Evolutionary conservation across 2,113 vertebrate species (phyloP).

Genomic region (Pangasianodon gigas): DNA sequence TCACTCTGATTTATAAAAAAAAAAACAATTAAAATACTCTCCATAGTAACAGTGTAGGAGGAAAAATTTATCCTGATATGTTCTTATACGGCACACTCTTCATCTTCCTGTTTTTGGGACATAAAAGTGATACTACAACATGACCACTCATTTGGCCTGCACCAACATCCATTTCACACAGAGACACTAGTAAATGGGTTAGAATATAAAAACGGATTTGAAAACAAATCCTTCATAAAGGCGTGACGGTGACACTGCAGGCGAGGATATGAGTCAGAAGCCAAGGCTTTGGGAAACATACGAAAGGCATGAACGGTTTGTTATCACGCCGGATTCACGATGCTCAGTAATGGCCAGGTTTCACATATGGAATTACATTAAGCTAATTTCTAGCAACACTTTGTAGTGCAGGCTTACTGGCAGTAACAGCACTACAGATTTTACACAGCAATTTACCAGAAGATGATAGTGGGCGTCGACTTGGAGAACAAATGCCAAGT

Average conservation of each 20-base stretch:
- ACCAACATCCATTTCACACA: background rate
- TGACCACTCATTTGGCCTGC: background rate
- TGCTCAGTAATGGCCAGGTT: background rate
- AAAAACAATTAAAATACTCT: background rate
- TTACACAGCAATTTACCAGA: slow-evolving; percentile 23
- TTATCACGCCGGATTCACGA: background rate
- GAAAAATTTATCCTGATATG: background rate
- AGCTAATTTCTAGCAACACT: slow-evolving; percentile 23
- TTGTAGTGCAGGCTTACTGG: slow-evolving; percentile 7
- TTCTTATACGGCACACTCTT: slow-evolving; percentile 9
- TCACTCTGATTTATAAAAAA: background rate
- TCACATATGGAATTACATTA: background rate
- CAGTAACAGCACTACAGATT: slow-evolving; percentile 16
- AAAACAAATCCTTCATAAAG: slow-evolving; percentile 34
- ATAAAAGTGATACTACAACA: background rate
- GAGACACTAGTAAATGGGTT: background rate
- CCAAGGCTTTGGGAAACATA: slow-evolving; percentile 22
- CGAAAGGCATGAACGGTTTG: background rate
- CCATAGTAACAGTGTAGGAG: background rate
- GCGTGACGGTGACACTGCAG: slow-evolving; percentile 12
- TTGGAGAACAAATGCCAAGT: background rate
- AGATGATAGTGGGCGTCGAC: background rate
- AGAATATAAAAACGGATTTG: slow-evolving; percentile 2
- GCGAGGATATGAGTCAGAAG: slow-evolving; percentile 21
- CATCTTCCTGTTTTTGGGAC: background rate